Evolutionary conservation across 2,888 invertebrate species (phyloP).

Genomic region (Julus scanicus): DNA sequence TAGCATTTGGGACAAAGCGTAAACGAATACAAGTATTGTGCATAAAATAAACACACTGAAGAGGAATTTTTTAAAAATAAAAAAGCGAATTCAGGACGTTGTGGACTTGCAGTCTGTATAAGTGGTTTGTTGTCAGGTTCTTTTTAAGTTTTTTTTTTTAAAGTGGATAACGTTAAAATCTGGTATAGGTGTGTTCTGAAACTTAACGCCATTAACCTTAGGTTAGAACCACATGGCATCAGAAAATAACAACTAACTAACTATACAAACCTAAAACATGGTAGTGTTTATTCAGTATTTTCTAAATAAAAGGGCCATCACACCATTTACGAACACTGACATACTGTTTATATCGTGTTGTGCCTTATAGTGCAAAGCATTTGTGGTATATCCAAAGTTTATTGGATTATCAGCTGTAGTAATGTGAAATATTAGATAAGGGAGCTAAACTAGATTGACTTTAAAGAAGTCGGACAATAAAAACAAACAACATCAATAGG

Average conservation of each 20-base stretch:
- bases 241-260: neutral
- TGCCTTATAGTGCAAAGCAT: neutral
- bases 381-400: too few species aligned
- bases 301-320: neutral
- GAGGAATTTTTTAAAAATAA: neutral
- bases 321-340: neutral
- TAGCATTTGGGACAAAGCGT: conserved; percentile 20
- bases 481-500: neutral
- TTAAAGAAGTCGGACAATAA: neutral
- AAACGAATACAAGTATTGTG: neutral
- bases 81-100: neutral
- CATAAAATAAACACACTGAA: neutral
- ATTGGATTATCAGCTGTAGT: neutral
- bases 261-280: neutral
- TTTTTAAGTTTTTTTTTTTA: neutral
- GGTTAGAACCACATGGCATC: neutral
- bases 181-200: neutral
- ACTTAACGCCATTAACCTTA: neutral
- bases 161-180: too few species aligned
- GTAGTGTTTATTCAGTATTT: neutral
- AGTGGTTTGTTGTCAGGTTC: conserved; percentile 5
- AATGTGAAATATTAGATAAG: neutral
- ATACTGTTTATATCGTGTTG: too few species aligned
- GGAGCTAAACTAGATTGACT: neutral
- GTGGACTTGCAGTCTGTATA: neutral